Evolutionary conservation across 2,888 invertebrate genomes (phyloP).

Genomic region (Argyra leucocephala): DNA sequence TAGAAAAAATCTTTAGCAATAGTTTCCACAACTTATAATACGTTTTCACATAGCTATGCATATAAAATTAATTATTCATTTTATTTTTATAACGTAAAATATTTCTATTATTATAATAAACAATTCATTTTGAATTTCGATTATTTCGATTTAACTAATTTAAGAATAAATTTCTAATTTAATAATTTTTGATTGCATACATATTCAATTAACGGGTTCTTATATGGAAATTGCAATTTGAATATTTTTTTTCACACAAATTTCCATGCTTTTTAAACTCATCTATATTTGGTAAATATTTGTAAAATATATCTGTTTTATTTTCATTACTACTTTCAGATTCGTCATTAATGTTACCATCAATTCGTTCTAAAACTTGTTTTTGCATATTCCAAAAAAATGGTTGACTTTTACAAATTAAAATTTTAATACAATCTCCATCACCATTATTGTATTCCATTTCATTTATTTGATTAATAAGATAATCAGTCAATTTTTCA

Average conservation of each 20-base stretch:
- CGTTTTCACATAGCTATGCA: too few relatives aligned
- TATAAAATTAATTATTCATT: too few relatives aligned
- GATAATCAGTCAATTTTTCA: slow-evolving; percentile 50
- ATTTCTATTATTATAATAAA: too few relatives aligned
- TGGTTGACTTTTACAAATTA: slow-evolving; percentile 69
- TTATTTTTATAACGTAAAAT: too few relatives aligned
- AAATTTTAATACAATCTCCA: slow-evolving; percentile 58
- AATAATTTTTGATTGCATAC: too few relatives aligned
- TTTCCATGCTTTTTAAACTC: slow-evolving; percentile 54
- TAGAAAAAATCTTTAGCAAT: too few relatives aligned
- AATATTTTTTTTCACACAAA: slow-evolving; percentile 54
- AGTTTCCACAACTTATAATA: too few relatives aligned
- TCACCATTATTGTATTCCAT: slow-evolving; percentile 43
- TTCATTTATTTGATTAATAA: slow-evolving; percentile 52
- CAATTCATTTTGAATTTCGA: too few relatives aligned
- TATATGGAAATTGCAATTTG: slow-evolving; percentile 31
- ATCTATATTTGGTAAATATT: slow-evolving; percentile 52
- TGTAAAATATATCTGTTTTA: slow-evolving; percentile 47
- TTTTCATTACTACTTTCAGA: slow-evolving; percentile 18
- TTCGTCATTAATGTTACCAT: neutral
- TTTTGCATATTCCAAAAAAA: slow-evolving; percentile 68
- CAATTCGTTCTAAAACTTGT: slow-evolving; percentile 44
- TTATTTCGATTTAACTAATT: too few relatives aligned
- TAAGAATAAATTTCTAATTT: too few relatives aligned
- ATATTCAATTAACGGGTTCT: neutral